phyloP scores from a whole-genome alignment of 2,797 vertebrate species.

The Pelodytes ibericus region DNA sequence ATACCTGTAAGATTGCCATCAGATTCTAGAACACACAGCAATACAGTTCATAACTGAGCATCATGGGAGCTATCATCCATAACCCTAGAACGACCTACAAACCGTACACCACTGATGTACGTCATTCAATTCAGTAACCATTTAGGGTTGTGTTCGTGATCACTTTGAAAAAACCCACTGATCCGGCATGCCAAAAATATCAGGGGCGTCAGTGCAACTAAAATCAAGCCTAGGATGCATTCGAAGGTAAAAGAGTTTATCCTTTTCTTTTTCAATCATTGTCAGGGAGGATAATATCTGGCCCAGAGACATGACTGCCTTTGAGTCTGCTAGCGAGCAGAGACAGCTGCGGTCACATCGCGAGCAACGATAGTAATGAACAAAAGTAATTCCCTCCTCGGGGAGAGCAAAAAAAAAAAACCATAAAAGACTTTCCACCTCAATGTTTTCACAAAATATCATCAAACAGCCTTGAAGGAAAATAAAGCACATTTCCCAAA shows the following conservation, averaged over 20 bases:
- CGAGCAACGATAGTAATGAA: constrained; percentile 4
- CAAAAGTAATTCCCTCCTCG: constrained; percentile 27
- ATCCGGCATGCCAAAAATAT: neutral
- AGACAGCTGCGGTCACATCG: constrained; percentile 19
- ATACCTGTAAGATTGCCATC: too few relatives aligned
- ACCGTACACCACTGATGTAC: too few relatives aligned
- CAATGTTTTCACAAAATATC: constrained; percentile 26
- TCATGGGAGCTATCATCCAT: too few relatives aligned
- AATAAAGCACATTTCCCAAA: constrained; percentile 26
- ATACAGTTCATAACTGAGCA: too few relatives aligned
- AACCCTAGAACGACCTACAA: too few relatives aligned
- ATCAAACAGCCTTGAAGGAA: constrained; percentile 11
- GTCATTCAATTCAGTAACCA: too few relatives aligned
- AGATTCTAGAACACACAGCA: too few relatives aligned
- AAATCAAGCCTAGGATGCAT: neutral
- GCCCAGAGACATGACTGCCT: constrained; percentile 13
- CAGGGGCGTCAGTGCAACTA: neutral
- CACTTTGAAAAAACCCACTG: neutral
- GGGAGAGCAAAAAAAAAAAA: constrained; percentile 16
- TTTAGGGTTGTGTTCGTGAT: neutral
- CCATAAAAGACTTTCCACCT: constrained; percentile 34
- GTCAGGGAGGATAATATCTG: constrained; percentile 20
- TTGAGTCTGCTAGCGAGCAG: neutral
- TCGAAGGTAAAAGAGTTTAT: neutral
- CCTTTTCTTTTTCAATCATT: constrained; percentile 19